Evolutionary conservation across 2,113 vertebrate species (phyloP).

Genomic region (Atractosteus spatula): DNA sequence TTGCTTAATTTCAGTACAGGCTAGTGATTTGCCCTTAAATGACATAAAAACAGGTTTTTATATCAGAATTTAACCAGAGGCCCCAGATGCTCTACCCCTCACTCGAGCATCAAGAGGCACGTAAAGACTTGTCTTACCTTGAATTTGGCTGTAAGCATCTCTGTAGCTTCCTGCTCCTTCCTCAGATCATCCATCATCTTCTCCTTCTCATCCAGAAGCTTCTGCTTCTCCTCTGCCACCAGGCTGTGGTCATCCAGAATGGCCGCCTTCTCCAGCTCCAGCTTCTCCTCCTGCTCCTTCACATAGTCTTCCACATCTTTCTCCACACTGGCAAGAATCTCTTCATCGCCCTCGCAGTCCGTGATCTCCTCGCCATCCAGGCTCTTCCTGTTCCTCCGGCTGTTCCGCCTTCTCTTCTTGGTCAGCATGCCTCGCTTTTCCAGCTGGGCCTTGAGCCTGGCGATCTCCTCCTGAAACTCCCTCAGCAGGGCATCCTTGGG

Average conservation of each 20-base stretch:
- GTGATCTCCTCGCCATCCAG: slow-evolving; percentile 47
- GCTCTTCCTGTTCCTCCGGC: slow-evolving; percentile 62
- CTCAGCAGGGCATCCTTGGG: slow-evolving; percentile 92
- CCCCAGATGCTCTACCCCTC: too few species aligned
- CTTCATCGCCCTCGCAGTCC: slow-evolving; percentile 59
- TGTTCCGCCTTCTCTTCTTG: slow-evolving; percentile 80
- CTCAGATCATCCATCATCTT: slow-evolving; percentile 91
- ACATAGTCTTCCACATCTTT: slow-evolving; percentile 81
- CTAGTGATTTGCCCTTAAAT: too few species aligned
- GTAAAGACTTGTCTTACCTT: slow-evolving; percentile 69
- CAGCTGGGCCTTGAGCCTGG: slow-evolving; percentile 86
- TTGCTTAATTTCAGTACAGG: too few species aligned
- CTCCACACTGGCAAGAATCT: slow-evolving; percentile 51
- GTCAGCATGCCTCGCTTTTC: slow-evolving; percentile 84
- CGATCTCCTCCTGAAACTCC: slow-evolving; percentile 92
- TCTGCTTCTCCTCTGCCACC: slow-evolving; percentile 89
- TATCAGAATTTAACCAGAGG: too few species aligned
- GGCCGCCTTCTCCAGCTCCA: slow-evolving; percentile 90
- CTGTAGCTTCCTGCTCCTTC: slow-evolving; percentile 88
- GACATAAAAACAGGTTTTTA: too few species aligned
- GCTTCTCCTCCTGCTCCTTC: slow-evolving; percentile 84
- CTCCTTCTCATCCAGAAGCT: slow-evolving; percentile 91
- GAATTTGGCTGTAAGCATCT: slow-evolving; percentile 88
- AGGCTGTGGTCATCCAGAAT: slow-evolving; percentile 88
- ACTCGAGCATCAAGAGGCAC: too few species aligned